A percentile compares a stretch with the other conserved stretches of the same genome.
Evolutionary conservation across 1,140 invertebrate genomes (phyloP).

Genomic region (Caerostris darwini): DNA sequence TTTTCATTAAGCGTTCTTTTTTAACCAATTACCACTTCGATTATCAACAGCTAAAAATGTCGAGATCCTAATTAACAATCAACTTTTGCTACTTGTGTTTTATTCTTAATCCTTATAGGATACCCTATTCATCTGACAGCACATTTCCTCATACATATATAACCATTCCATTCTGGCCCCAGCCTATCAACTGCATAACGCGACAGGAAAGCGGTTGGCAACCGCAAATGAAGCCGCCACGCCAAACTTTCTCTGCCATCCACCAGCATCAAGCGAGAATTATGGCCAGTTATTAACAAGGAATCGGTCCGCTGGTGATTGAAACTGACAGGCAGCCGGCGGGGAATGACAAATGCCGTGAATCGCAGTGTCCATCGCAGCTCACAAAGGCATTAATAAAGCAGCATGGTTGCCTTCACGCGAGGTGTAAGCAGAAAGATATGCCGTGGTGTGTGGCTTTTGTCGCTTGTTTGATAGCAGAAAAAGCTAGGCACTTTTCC

Average conservation of each 20-base stretch:
- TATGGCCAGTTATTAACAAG: constrained; percentile 38
- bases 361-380: not conserved
- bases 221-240: constrained; percentile 26
- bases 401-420: not conserved
- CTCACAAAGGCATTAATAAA: constrained; percentile 43
- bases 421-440: not conserved
- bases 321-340: constrained; percentile 39
- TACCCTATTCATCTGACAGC: not conserved
- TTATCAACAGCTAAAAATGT: too few relatives aligned
- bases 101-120: too few relatives aligned
- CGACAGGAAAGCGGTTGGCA: not conserved
- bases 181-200: not conserved
- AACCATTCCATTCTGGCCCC: not conserved
- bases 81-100: not conserved
- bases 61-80: not conserved
- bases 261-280: constrained; percentile 14
- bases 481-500: too few relatives aligned
- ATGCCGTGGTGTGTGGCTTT: not conserved
- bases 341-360: constrained; percentile 31
- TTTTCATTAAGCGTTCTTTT: not conserved
- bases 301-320: constrained; percentile 41
- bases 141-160: not conserved
- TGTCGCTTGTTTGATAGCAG: not conserved
- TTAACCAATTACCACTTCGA: not conserved
- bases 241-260: constrained; percentile 15